Conservation (phyloP, 35 echinoderm and acorn worm genomes). For the Eucidaris tribuloides region DNA sequence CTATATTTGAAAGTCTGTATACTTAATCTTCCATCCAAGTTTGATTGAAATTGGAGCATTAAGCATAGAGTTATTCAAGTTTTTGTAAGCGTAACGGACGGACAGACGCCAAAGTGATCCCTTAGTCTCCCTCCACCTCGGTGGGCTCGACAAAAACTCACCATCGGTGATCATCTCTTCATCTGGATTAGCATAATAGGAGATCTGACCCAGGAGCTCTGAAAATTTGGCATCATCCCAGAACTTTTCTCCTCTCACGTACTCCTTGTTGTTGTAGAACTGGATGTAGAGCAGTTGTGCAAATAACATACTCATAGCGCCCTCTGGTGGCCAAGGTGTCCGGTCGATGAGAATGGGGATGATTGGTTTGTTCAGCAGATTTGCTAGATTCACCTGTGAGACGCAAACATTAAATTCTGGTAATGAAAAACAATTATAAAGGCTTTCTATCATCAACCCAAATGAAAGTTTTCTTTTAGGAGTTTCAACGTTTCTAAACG, state of each 20-base stretch:
- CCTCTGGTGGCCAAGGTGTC: slow-evolving; percentile 87
- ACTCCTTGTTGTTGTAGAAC: slow-evolving; percentile 75
- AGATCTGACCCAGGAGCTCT: slow-evolving; percentile 77
- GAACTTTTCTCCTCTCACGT: slow-evolving; percentile 92
- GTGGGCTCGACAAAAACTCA: too few relatives aligned
- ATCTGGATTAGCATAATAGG: slow-evolving; percentile 76
- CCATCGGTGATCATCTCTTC: slow-evolving; percentile 83
- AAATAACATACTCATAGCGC: slow-evolving; percentile 98
- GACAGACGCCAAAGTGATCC: too few relatives aligned
- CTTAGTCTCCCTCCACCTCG: too few relatives aligned
- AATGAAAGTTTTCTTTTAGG: too few relatives aligned
- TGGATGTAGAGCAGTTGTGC: slow-evolving; percentile 97
- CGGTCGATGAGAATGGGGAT: slow-evolving; percentile 89
- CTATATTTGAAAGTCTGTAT: too few relatives aligned
- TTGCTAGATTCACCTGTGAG: slow-evolving; percentile 89
- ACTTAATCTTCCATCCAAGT: too few relatives aligned
- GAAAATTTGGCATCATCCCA: slow-evolving; percentile 90
- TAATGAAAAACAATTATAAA: not conserved
- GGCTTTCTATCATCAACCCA: too few relatives aligned
- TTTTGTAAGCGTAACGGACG: too few relatives aligned
- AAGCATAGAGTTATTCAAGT: too few relatives aligned
- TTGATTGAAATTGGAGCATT: too few relatives aligned
- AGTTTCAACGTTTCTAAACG: too few relatives aligned
- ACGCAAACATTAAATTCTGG: slow-evolving; percentile 15
- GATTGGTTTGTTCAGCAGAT: slow-evolving; percentile 97